phyloP scores from a whole-genome alignment of 2,888 invertebrate genomes.

The Orthosia gracilis region DNA sequence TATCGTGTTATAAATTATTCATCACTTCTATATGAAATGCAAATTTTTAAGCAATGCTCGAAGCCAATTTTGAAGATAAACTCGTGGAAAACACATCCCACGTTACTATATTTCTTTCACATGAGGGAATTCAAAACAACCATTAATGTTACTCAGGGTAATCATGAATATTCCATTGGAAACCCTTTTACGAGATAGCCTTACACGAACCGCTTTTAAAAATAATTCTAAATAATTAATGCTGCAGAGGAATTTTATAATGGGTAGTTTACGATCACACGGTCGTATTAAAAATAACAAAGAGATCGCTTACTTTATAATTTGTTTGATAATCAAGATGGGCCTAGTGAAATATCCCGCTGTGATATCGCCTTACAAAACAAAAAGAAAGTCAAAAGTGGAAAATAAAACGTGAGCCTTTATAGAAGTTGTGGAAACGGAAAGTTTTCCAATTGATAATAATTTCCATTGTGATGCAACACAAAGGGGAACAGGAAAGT shows the following conservation, averaged over 20 bases:
- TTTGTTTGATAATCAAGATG: constrained; percentile 71
- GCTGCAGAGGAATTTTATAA: constrained; percentile 63
- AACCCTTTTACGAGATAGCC: constrained; percentile 83
- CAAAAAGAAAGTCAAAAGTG: constrained; percentile 82
- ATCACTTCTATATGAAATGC: constrained; percentile 57
- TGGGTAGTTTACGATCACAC: constrained; percentile 62
- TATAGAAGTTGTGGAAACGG: constrained; percentile 83
- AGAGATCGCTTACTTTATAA: constrained; percentile 58
- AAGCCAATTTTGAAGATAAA: constrained; percentile 75
- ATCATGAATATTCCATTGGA: constrained; percentile 84
- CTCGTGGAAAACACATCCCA: constrained; percentile 72
- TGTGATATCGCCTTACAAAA: constrained; percentile 74
- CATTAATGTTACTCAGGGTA: constrained; percentile 84
- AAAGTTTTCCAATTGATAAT: constrained; percentile 90
- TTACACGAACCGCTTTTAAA: constrained; percentile 74
- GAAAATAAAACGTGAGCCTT: constrained; percentile 85
- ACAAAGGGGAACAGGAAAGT: constrained; percentile 88
- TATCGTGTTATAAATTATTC: constrained; percentile 50
- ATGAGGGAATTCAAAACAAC: constrained; percentile 84
- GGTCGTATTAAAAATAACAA: constrained; percentile 52
- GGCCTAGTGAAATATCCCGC: constrained; percentile 70
- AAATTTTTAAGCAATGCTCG: constrained; percentile 67
- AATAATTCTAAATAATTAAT: constrained; percentile 78
- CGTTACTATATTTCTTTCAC: constrained; percentile 78
- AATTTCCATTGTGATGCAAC: constrained; percentile 89